A percentile compares a stretch with the other conserved stretches of the same genome.
These are phyloP conservation scores for Columbina picui DNA, from an alignment of 2,113 vertebrate species.

Conservation along the genomic window DNA sequence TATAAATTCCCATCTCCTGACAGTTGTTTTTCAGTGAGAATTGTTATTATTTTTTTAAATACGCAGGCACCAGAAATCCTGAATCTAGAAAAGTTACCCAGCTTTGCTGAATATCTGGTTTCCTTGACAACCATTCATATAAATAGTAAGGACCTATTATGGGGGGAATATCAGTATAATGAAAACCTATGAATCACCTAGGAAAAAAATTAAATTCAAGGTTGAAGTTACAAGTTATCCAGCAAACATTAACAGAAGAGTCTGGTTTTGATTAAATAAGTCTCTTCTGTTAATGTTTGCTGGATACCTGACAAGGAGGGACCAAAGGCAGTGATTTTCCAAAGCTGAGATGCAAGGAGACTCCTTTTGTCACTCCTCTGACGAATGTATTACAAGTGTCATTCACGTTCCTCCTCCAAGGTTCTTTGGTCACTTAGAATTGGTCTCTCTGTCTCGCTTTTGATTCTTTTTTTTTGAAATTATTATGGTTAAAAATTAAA, in stretches of 20 bases:
- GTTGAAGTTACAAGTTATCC: not conserved
- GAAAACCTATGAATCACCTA: not conserved
- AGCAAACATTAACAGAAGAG: not conserved
- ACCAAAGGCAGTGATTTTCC: not conserved
- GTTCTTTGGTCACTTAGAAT: not conserved
- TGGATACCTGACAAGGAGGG: not conserved
- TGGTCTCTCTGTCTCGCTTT: not conserved
- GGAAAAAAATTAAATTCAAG: conserved; percentile 16
- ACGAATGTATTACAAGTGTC: not conserved
- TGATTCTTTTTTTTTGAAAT: not conserved
- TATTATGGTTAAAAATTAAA: not conserved
- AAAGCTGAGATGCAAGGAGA: not conserved
- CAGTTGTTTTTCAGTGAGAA: not conserved
- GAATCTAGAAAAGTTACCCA: conserved; percentile 17
- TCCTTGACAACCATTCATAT: conserved; percentile 67
- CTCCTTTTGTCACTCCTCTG: not conserved
- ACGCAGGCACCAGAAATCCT: conserved; percentile 22
- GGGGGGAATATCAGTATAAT: not conserved
- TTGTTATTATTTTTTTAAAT: not conserved
- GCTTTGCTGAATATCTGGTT: conserved; percentile 47
- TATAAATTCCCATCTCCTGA: not conserved
- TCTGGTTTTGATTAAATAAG: conserved; percentile 8
- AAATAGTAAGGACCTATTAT: conserved; percentile 42
- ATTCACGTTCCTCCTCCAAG: not conserved
- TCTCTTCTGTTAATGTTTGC: not conserved